Base-by-base conservation (phyloP, 2,113 vertebrate genomes). In the Ciconia stormi region DNA sequence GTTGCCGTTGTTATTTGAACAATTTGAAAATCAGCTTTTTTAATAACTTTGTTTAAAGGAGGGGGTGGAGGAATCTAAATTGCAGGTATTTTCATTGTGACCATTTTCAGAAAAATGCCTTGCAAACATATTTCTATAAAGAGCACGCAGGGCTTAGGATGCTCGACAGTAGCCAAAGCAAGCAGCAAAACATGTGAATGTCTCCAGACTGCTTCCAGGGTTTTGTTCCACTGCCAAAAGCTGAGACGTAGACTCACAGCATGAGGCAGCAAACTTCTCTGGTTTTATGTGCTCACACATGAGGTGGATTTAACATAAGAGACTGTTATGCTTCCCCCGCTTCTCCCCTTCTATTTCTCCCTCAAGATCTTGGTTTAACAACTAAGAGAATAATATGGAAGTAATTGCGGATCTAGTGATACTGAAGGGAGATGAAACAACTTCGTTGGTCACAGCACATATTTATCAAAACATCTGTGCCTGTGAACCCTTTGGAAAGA, bases 261-360 rank as follows among this genome's bases (percentile, higher is more conserved):
- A 83, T 96, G 96, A 97, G 85, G 92, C 96, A 96, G 94, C 95
- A 96, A 93, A 94, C 85, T 90, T 42, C 93, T 83, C 85, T 46
- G 58, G 40, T 85, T 88, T 96, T 46, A 27, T 90, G 71, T 63
- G 85, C 88, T 92, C 0, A 0, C 96, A 90, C 90, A 81, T 62
- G 94, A 93, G 82, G 82, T 90, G 59, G 59, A 77, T 96, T 95
- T 88, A 66, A 44, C 80, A 78, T 29, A 13, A 93, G 55, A 93
- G 72, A 21, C 46, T 67, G 36, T 36, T 85, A 7, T 1, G 0
- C 26, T 72, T 25, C 65, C 46, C 46, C 56, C 0, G 0, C 21
- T 65, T 30, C 91, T 84, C 29, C 62, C 34, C 34, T 90, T 85
- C 82, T 50, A 7, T 63, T 87, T 61, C 56, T 91, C 85, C 76